phyloP scores from a whole-genome alignment of 1,140 invertebrate species.

The Bombyx mandarina region DNA sequence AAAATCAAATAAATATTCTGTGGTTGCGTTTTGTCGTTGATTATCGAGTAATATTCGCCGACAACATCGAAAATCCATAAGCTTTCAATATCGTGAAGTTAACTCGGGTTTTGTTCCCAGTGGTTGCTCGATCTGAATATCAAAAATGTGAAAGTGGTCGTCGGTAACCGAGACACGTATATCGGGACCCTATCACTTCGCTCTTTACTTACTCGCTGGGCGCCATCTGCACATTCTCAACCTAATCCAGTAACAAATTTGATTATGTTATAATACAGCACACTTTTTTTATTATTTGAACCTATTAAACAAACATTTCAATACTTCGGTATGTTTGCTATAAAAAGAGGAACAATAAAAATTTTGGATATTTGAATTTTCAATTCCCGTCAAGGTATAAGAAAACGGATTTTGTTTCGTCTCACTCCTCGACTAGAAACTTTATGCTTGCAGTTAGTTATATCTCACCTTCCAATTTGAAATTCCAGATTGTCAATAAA shows the following conservation, averaged over 20 bases:
- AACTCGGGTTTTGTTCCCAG: conserved; percentile 65
- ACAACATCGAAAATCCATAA: conserved; percentile 68
- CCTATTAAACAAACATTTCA: conserved; percentile 13
- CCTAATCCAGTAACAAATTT: conserved; percentile 64
- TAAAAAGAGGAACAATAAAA: no score
- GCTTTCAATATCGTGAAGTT: conserved; percentile 66
- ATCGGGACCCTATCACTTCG: conserved; percentile 67
- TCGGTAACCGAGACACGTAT: conserved; percentile 65
- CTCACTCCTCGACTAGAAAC: no score
- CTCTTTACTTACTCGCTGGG: conserved; percentile 63
- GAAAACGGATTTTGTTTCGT: no score
- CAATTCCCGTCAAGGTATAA: no score
- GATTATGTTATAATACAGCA: conserved; percentile 52
- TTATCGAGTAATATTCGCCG: conserved; percentile 47
- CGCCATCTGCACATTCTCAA: conserved; percentile 63
- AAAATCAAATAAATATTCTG: no score
- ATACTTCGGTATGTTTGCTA: background rate
- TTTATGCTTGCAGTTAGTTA: no score
- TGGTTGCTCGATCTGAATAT: conserved; percentile 65
- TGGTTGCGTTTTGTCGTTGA: conserved; percentile 16
- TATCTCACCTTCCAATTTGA: no score
- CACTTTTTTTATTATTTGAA: background rate
- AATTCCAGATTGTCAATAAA: no score
- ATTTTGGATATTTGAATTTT: no score
- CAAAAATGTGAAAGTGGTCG: conserved; percentile 65